Evolutionary conservation across 2,888 invertebrate genomes (phyloP).

Genomic region (Drosophila demipolita): DNA sequence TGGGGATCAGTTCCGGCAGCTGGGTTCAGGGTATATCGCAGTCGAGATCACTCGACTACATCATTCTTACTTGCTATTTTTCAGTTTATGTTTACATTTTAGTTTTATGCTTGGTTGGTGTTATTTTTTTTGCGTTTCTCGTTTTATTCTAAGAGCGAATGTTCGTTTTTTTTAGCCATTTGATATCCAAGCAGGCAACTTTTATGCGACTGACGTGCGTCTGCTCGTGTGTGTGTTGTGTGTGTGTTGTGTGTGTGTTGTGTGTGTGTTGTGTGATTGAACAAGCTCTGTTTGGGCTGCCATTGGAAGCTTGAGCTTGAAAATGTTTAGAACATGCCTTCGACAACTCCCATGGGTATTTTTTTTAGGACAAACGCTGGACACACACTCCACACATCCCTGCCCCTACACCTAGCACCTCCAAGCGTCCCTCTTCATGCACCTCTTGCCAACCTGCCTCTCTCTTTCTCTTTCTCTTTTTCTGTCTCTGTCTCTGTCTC

Average conservation of each 20-base stretch:
- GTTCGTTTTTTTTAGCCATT: conserved; percentile 77
- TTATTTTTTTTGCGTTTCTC: conserved; percentile 14
- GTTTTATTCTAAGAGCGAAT: conserved; percentile 67
- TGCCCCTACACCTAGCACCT: background rate
- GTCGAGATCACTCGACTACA: too few species aligned
- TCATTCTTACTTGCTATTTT: background rate
- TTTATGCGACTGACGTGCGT: conserved; percentile 74
- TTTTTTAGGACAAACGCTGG: conserved; percentile 74
- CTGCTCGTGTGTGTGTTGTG: conserved; percentile 24
- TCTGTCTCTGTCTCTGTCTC: background rate
- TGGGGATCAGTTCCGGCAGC: too few species aligned
- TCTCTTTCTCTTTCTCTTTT: too few species aligned
- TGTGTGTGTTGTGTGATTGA: conserved; percentile 26
- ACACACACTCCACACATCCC: background rate
- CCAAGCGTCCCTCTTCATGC: background rate
- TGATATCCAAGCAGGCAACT: conserved; percentile 80
- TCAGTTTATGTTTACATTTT: conserved; percentile 10
- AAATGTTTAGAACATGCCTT: conserved; percentile 79
- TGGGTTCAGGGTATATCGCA: too few species aligned
- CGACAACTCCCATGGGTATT: conserved; percentile 77
- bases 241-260: conserved; percentile 21
- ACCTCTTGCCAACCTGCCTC: too few species aligned
- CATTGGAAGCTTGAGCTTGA: conserved; percentile 75
- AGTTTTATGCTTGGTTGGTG: conserved; percentile 23
- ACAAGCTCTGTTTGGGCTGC: conserved; percentile 61